Conservation (phyloP, 2,113 vertebrate genomes). For the Sinocyclocheilus anophthalmus region DNA sequence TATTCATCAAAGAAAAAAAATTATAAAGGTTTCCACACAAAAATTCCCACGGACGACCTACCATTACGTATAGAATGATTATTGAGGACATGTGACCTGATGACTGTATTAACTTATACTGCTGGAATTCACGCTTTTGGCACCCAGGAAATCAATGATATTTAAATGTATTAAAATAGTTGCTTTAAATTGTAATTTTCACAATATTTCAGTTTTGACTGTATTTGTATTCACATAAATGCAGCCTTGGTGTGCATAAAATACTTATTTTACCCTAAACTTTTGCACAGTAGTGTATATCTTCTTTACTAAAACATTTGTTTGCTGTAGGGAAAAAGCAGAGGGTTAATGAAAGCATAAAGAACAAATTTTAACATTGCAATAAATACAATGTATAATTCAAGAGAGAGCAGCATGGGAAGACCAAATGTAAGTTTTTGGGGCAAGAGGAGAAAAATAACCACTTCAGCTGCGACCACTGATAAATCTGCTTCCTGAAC, state of each 20-base stretch:
- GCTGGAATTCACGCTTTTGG: too few relatives aligned
- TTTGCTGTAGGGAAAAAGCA: not conserved
- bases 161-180: too few relatives aligned
- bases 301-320: not conserved
- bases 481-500: constrained; percentile 30
- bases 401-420: not conserved
- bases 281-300: not conserved
- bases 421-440: not conserved
- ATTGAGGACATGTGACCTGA: too few relatives aligned
- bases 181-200: too few relatives aligned
- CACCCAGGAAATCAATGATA: too few relatives aligned
- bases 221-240: not conserved
- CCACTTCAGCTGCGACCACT: not conserved
- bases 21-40: not conserved
- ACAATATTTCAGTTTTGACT: not conserved
- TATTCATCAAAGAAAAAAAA: not conserved
- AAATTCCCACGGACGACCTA: not conserved
- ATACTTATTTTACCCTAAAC: not conserved
- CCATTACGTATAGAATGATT: too few relatives aligned
- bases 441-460: not conserved
- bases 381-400: constrained; percentile 38
- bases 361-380: constrained; percentile 20
- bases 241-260: not conserved
- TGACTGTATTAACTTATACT: too few relatives aligned
- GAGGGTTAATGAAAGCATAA: not conserved